Conservation (phyloP, 1,140 invertebrate genomes). For the Neocloeon triangulifer region DNA sequence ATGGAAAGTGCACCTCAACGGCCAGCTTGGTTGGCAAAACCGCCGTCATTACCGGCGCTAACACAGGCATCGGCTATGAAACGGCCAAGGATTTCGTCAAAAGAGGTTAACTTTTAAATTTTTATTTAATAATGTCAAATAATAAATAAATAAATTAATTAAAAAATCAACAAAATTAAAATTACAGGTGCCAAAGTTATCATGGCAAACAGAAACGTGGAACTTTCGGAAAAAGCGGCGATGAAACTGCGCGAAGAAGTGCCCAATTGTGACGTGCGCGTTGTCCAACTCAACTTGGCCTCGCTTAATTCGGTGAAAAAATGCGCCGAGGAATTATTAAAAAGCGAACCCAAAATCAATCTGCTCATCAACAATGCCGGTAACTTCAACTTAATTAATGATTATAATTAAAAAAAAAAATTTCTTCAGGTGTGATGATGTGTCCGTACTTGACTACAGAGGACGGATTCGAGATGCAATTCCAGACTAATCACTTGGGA, state of each 20-base stretch:
- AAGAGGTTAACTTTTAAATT: constrained; percentile 24
- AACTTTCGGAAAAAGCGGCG: constrained; percentile 16
- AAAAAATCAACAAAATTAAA: too few relatives aligned
- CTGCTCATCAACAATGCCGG: constrained; percentile 16
- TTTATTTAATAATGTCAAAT: too few relatives aligned
- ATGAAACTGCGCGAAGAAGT: too few relatives aligned
- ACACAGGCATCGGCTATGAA: constrained; percentile 76
- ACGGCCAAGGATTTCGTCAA: constrained; percentile 53
- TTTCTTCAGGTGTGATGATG: constrained; percentile 12
- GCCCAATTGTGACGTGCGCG: constrained; percentile 5
- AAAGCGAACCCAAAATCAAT: constrained; percentile 22
- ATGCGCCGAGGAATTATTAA: constrained; percentile 36
- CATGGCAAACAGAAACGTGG: constrained; percentile 18
- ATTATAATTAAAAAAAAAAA: neutral
- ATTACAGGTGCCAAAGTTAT: constrained; percentile 19
- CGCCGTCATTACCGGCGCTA: constrained; percentile 66
- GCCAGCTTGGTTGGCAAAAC: constrained; percentile 47
- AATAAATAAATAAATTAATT: too few relatives aligned
- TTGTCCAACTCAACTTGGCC: constrained; percentile 34
- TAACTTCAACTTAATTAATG: neutral
- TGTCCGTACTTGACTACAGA: constrained; percentile 13
- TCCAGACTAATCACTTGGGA: constrained; percentile 12
- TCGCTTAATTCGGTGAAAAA: constrained; percentile 45
- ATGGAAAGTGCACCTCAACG: constrained; percentile 16
- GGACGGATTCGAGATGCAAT: constrained; percentile 21